Conservation (phyloP, 2,888 invertebrate species). For the Tigriopus californicus region DNA sequence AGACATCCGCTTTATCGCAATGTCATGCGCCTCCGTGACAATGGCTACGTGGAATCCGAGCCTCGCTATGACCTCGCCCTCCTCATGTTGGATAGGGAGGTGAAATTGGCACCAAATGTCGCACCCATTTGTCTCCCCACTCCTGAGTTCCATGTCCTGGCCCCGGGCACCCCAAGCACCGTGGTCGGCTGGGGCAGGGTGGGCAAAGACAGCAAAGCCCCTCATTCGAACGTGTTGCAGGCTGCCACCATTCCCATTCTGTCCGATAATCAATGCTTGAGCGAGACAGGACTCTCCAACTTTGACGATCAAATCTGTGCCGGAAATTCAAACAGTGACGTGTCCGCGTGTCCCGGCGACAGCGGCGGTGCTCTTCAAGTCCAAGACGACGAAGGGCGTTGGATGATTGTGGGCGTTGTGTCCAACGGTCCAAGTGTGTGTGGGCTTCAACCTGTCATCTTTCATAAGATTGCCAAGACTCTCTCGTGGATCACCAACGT, state of each 20-base stretch:
- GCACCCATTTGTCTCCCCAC: conserved; percentile 14
- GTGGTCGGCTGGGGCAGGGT: conserved; percentile 11
- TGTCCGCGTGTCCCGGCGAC: conserved; percentile 13
- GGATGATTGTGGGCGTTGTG: conserved; percentile 13
- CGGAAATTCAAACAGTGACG: conserved; percentile 1
- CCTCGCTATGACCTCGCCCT: conserved; percentile 14
- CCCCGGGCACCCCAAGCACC: neutral
- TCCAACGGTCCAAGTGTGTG: conserved; percentile 14
- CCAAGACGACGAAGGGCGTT: conserved; percentile 4
- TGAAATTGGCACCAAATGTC: conserved; percentile 3
- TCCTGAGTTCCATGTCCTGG: neutral
- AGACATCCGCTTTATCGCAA: conserved; percentile 10
- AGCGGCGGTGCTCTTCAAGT: conserved; percentile 10
- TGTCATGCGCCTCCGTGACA: conserved; percentile 1
- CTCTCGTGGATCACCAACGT: neutral
- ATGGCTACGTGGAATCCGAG: conserved; percentile 10
- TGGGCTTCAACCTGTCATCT: conserved; percentile 14
- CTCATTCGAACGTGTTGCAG: conserved; percentile 10
- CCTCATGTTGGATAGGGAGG: conserved; percentile 6
- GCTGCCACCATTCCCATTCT: conserved; percentile 13
- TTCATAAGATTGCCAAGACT: conserved; percentile 15
- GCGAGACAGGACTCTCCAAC: neutral
- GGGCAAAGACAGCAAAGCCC: neutral
- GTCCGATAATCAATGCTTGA: neutral
- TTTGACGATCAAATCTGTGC: conserved; percentile 15